These are phyloP conservation scores for Serilophus lunatus DNA, from an alignment of 2,113 vertebrate species.

Conservation along the genomic window DNA sequence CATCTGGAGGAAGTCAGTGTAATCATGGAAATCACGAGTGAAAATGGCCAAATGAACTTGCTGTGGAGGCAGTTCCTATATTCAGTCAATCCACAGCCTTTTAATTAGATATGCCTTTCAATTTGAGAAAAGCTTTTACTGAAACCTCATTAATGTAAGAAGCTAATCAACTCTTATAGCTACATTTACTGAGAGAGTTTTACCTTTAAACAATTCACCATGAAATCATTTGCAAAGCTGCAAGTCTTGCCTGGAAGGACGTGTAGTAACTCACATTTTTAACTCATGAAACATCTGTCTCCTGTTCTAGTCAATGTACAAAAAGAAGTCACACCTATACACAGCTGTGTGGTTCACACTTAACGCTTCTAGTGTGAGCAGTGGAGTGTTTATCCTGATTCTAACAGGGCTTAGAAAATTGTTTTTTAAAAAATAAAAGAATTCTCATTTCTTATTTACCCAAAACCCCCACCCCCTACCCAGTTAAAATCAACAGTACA, in stretches of 20 bases:
- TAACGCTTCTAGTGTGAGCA: accelerated
- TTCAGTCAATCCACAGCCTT: neutral
- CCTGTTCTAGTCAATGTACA: neutral
- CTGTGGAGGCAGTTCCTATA: neutral
- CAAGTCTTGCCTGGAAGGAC: neutral
- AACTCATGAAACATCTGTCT: neutral
- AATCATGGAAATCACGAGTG: neutral
- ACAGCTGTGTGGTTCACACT: neutral
- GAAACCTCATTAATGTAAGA: constrained; percentile 25
- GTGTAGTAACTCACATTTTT: neutral
- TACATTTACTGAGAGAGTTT: neutral
- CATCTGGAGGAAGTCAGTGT: neutral
- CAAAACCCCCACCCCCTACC: neutral
- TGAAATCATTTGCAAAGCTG: neutral
- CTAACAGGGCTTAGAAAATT: neutral
- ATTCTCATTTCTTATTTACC: neutral
- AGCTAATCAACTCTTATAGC: constrained; percentile 17
- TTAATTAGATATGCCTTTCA: constrained; percentile 26
- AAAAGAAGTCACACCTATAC: neutral
- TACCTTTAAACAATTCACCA: constrained; percentile 21
- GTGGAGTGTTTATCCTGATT: neutral
- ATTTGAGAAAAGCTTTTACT: constrained; percentile 7
- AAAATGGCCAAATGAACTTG: neutral
- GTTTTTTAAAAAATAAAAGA: neutral
- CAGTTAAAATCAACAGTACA: neutral